phyloP scores from a whole-genome alignment of 2,797 vertebrate genomes.

The Peromyscus melanophrys region DNA sequence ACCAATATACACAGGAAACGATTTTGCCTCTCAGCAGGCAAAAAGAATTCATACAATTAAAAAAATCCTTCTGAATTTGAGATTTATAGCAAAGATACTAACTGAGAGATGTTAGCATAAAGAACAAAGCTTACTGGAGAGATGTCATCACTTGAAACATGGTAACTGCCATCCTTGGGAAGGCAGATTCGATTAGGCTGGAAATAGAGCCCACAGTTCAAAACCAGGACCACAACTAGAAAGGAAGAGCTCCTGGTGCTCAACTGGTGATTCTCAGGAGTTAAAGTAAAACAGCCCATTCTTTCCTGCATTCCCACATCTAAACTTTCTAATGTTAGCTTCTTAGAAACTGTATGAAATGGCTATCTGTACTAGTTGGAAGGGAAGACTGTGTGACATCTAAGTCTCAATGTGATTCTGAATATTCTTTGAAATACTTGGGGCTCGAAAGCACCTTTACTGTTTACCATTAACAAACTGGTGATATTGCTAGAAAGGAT shows the following conservation, averaged over 20 bases:
- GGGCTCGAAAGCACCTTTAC: background rate
- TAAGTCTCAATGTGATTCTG: background rate
- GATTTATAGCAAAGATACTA: slow-evolving; percentile 43
- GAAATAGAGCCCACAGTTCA: slow-evolving; percentile 41
- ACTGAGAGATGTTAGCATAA: background rate
- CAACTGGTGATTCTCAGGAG: slow-evolving; percentile 11
- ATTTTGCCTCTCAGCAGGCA: background rate
- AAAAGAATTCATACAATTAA: slow-evolving; percentile 34
- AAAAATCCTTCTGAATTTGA: slow-evolving; percentile 26
- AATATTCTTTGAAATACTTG: slow-evolving; percentile 10
- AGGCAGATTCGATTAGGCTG: background rate
- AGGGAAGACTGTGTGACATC: background rate
- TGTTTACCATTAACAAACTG: background rate
- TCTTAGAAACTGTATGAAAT: background rate
- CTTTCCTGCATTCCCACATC: slow-evolving; percentile 4
- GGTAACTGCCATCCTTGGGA: background rate
- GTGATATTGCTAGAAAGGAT: background rate
- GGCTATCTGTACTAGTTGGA: background rate
- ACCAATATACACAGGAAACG: background rate
- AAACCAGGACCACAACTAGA: background rate
- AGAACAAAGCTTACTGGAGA: background rate
- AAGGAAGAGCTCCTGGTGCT: background rate
- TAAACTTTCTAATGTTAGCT: background rate
- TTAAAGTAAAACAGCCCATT: background rate
- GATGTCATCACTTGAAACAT: slow-evolving; percentile 33